phyloP scores from a whole-genome alignment of 1,140 invertebrate species.

The Drosophila rhopaloa region DNA sequence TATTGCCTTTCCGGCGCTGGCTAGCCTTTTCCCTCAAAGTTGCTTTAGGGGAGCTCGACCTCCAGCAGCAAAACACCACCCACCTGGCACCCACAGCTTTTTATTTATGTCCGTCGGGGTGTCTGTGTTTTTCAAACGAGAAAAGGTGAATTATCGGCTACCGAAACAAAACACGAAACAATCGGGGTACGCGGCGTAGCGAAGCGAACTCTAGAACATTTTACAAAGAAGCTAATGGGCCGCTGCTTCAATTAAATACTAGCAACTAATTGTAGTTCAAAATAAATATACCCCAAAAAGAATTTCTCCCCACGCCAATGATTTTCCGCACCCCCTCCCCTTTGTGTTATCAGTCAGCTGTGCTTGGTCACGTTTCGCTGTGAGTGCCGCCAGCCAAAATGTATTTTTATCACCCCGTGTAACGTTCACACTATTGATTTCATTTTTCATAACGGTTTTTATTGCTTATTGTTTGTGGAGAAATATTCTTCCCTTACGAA shows the following conservation, averaged over 20 bases:
- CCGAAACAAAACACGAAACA: slow-evolving; percentile 21
- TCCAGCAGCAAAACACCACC: slow-evolving; percentile 26
- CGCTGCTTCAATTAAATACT: slow-evolving; percentile 33
- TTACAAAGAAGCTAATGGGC: slow-evolving; percentile 15
- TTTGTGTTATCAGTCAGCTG: slow-evolving; percentile 43
- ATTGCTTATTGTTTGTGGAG: too few species aligned
- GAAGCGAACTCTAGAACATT: slow-evolving; percentile 27
- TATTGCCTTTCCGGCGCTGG: slow-evolving; percentile 18
- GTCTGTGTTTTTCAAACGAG: slow-evolving; percentile 23
- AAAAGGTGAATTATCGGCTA: background rate
- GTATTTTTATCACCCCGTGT: background rate
- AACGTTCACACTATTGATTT: background rate
- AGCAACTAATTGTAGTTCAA: slow-evolving; percentile 27
- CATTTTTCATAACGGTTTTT: too few species aligned
- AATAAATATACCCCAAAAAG: slow-evolving; percentile 25
- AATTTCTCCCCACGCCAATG: slow-evolving; percentile 15
- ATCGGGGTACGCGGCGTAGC: slow-evolving; percentile 10
- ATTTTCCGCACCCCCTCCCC: background rate
- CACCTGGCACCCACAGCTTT: slow-evolving; percentile 38
- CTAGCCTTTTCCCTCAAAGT: slow-evolving; percentile 26
- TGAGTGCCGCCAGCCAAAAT: background rate
- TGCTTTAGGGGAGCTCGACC: slow-evolving; percentile 7
- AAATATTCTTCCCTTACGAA: too few species aligned
- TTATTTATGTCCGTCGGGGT: slow-evolving; percentile 34
- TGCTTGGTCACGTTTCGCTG: slow-evolving; percentile 9